Evolutionary conservation across 2,888 invertebrate genomes (phyloP).

Genomic region (Lepidochitona cinerea): DNA sequence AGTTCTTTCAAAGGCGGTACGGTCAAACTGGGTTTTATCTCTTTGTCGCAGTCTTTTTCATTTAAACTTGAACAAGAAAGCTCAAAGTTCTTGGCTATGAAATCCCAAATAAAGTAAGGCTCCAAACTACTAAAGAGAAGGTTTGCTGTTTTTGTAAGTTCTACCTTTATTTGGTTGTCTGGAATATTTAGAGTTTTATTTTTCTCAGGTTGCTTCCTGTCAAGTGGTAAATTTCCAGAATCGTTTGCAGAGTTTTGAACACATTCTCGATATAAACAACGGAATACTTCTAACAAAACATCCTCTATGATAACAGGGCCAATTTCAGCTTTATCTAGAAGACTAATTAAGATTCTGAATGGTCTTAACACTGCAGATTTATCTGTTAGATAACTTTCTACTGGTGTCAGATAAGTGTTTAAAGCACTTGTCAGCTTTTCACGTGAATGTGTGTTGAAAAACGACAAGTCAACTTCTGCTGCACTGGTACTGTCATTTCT

Average conservation of each 20-base stretch:
- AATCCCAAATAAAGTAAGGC: constrained; percentile 89
- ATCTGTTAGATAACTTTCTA: background rate
- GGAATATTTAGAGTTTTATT: constrained; percentile 3
- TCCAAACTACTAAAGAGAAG: constrained; percentile 86
- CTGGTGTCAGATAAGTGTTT: constrained; percentile 41
- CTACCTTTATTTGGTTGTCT: constrained; percentile 66
- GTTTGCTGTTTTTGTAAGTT: constrained; percentile 87
- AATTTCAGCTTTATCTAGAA: constrained; percentile 90
- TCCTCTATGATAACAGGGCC: constrained; percentile 73
- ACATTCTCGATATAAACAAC: constrained; percentile 63
- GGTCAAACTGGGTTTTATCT: background rate
- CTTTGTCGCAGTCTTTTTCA: background rate
- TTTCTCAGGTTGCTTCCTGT: constrained; percentile 3
- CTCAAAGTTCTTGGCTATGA: constrained; percentile 74
- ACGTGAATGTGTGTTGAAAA: constrained; percentile 80
- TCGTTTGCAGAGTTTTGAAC: background rate
- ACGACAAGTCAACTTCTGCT: constrained; percentile 66
- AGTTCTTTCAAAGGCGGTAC: constrained; percentile 75
- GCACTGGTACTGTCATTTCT: constrained; percentile 36
- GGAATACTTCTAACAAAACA: constrained; percentile 78
- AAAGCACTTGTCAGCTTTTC: constrained; percentile 74
- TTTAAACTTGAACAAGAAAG: constrained; percentile 42
- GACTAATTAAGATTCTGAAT: constrained; percentile 83
- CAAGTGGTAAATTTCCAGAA: background rate
- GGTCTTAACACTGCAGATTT: constrained; percentile 40